Base-by-base conservation (phyloP, 2,113 vertebrate species). In the Psettodes erumei region DNA sequence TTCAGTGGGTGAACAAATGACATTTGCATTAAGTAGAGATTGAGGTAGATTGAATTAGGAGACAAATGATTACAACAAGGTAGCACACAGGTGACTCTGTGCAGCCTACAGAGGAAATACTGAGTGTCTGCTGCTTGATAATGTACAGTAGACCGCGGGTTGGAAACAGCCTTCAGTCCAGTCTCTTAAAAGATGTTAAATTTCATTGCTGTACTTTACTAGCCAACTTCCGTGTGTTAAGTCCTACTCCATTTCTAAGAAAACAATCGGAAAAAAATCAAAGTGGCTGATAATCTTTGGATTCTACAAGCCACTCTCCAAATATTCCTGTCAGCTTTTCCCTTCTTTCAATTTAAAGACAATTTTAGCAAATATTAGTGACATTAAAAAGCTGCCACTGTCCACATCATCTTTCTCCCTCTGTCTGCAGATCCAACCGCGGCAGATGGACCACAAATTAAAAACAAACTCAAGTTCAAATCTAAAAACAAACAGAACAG, bases 11-110 rank as follows among this genome's bases (percentile, higher is more conserved):
- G 71, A 73, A 61, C 47, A 25, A 21, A 67, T 74, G 73, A 68
- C 3, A 42, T 78, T 79, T 86, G 77, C 62, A 86, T 80, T 51
- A 35, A 84, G 65, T 79, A 81, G 35, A 89, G 83, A 88, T 73
- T 91, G 92, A 93, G 92, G 92, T 93, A 93, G 92, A 88, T 86
- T 83, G 59, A 87, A 88, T 86, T 81, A 90, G 79, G 70, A 87
- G 56, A 75, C 60, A 66, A 62, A 75, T 69, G 2, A 77, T 40
- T 77, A 72, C 71, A 75, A 74, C 7, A 30, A 69, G 23, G 27
- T 62, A 66, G 45, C 62, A 70, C 42, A 65, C 61, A 54, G 37
- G 60, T 28, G 28, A 68, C 11, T 23, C 6, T 16, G 33, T 21
- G 53, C 23, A 67, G 42, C 65, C 45, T 37, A 43, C n/a, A 58